Conservation (phyloP, 92 coral and sea anemone genomes). For the Scolanthus callimorphus region DNA sequence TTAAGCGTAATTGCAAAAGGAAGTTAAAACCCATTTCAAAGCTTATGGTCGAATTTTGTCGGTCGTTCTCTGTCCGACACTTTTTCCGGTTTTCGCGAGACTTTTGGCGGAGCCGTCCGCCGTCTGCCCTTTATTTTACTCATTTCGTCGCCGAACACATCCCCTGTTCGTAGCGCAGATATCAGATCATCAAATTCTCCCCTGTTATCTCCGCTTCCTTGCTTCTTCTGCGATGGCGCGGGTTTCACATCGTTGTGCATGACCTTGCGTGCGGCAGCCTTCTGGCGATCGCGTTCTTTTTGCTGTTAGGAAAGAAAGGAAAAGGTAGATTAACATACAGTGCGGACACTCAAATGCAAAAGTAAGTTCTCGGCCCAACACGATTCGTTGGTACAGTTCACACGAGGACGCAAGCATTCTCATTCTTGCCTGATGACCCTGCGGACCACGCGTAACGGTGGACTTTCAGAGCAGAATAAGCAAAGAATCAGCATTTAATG, state of each 20-base stretch:
- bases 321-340: no score
- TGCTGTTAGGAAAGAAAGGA: conserved; percentile 65
- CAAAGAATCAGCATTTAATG: no score
- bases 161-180: conserved; percentile 98
- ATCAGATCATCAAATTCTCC: conserved; percentile 99
- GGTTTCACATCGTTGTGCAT: conserved; percentile 44
- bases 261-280: conserved; percentile 80
- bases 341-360: no score
- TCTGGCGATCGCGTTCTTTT: conserved; percentile 96
- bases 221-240: conserved; percentile 23
- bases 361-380: no score
- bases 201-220: conserved; percentile 53
- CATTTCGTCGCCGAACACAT: conserved; percentile 96
- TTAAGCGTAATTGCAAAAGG: no score
- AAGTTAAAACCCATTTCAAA: not conserved
- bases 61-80: conserved; percentile 83
- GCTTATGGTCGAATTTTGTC: conserved; percentile 7
- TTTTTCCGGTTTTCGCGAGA: conserved; percentile 46
- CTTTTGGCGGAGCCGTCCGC: conserved; percentile 53
- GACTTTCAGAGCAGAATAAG: no score
- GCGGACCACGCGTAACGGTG: no score
- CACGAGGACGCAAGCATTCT: no score
- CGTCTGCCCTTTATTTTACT: conserved; percentile 94
- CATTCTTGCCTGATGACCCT: no score
- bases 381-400: no score